phyloP scores from a whole-genome alignment of 2,797 vertebrate species.

The Enteromius radiatus region DNA sequence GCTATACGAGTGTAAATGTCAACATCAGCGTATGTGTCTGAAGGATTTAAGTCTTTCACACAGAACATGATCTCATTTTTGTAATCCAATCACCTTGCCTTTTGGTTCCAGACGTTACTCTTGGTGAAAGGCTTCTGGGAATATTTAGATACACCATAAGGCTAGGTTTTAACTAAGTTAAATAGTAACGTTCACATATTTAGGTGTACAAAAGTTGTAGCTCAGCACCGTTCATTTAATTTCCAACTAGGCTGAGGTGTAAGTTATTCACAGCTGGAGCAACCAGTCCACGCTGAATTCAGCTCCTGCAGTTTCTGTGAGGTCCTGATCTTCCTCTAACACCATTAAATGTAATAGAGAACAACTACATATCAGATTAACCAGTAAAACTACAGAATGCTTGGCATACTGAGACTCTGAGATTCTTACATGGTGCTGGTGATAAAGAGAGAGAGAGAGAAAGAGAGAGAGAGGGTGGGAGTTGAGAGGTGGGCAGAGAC shows the following conservation, averaged over 20 bases:
- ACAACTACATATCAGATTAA: constrained; percentile 6
- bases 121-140: neutral
- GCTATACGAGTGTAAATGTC: neutral
- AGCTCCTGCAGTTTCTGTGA: neutral
- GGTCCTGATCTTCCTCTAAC: neutral
- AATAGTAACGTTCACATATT: neutral
- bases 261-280: neutral
- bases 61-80: constrained; percentile 12
- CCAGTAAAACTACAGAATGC: constrained; percentile 7
- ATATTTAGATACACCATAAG: neutral
- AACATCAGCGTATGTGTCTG: constrained; percentile 8
- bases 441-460: neutral
- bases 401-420: constrained; percentile 10
- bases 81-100: constrained; percentile 23
- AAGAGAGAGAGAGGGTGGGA: constrained; percentile 22
- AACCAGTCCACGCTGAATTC: neutral
- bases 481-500: constrained; percentile 36
- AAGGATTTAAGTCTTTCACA: constrained; percentile 21
- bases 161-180: neutral
- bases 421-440: neutral
- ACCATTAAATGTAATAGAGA: neutral
- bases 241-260: neutral
- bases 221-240: neutral
- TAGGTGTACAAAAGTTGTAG: neutral
- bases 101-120: constrained; percentile 5